Conservation (phyloP, 92 coral and sea anemone genomes). For the Chrysogorgia sp. region DNA sequence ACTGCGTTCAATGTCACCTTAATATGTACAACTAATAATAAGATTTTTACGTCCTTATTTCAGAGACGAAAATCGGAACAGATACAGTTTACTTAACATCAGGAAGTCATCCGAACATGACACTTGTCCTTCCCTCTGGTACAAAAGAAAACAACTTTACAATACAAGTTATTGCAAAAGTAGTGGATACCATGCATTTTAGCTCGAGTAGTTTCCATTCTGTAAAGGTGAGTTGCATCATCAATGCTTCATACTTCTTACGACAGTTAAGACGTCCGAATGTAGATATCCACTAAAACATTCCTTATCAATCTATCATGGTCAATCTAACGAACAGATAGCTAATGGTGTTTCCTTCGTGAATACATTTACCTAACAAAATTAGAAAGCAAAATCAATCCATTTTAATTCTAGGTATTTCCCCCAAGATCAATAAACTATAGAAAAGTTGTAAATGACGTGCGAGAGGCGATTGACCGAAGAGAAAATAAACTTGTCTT, state of each 20-base stretch:
- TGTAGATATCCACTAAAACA: too few relatives aligned
- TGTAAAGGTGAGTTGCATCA: too few relatives aligned
- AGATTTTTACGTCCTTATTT: neutral
- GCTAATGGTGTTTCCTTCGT: too few relatives aligned
- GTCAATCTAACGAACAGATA: too few relatives aligned
- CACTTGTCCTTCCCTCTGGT: slow-evolving; percentile 80
- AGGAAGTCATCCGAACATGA: slow-evolving; percentile 63
- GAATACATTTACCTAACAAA: too few relatives aligned
- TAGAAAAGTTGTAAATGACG: neutral
- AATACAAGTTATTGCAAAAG: slow-evolving; percentile 72
- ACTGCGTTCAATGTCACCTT: too few relatives aligned
- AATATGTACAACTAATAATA: too few relatives aligned
- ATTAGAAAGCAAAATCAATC: too few relatives aligned
- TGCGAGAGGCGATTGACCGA: slow-evolving; percentile 4
- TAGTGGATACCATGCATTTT: slow-evolving; percentile 67
- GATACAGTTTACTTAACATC: slow-evolving; percentile 69
- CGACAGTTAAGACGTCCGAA: too few relatives aligned
- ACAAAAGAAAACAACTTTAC: slow-evolving; percentile 77
- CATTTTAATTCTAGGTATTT: neutral
- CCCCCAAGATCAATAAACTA: neutral
- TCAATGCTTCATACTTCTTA: too few relatives aligned
- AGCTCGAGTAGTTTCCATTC: slow-evolving; percentile 58
- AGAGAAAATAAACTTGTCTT: neutral
- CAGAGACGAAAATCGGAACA: slow-evolving; percentile 73
- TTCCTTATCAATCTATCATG: too few relatives aligned